Conservation (phyloP, 1,140 invertebrate genomes). For the Drosophila tsacasi region DNA sequence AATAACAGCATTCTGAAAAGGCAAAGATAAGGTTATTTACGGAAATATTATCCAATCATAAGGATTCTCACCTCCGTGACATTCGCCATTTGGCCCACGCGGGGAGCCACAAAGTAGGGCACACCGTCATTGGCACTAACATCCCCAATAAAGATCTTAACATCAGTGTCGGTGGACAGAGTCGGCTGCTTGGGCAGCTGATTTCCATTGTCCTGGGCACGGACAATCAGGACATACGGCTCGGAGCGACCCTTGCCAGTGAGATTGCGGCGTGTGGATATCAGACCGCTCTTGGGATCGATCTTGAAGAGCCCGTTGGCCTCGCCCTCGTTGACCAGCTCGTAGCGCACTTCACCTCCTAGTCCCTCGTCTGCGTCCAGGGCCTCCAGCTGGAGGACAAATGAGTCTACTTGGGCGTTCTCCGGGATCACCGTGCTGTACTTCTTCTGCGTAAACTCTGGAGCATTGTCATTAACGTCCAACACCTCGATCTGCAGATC, state of each 20-base stretch:
- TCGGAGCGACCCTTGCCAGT: slow-evolving; percentile 90
- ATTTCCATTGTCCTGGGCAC: slow-evolving; percentile 90
- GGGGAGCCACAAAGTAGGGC: slow-evolving; percentile 90
- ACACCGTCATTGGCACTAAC: slow-evolving; percentile 94
- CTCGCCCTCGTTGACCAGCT: slow-evolving; percentile 90
- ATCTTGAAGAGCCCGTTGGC: slow-evolving; percentile 89
- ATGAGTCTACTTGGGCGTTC: slow-evolving; percentile 89
- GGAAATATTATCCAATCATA: neutral
- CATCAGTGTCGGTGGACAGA: slow-evolving; percentile 88
- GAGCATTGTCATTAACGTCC: slow-evolving; percentile 93
- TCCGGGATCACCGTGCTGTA: slow-evolving; percentile 88
- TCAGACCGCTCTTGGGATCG: slow-evolving; percentile 89
- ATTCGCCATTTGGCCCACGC: slow-evolving; percentile 89
- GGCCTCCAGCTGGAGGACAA: slow-evolving; percentile 91
- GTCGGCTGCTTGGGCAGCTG: slow-evolving; percentile 85
- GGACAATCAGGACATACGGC: slow-evolving; percentile 89
- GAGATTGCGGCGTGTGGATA: slow-evolving; percentile 88
- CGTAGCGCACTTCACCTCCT: slow-evolving; percentile 89
- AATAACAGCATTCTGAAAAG: slow-evolving; percentile 88
- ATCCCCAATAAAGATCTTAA: slow-evolving; percentile 91
- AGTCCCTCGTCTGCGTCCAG: slow-evolving; percentile 91
- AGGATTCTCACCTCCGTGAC: slow-evolving; percentile 88
- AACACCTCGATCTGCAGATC: slow-evolving; percentile 90
- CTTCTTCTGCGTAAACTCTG: slow-evolving; percentile 85
- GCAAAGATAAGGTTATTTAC: neutral